Base-by-base conservation (phyloP, 2,888 invertebrate genomes). In the Bursaphelenchus okinawaensis region DNA sequence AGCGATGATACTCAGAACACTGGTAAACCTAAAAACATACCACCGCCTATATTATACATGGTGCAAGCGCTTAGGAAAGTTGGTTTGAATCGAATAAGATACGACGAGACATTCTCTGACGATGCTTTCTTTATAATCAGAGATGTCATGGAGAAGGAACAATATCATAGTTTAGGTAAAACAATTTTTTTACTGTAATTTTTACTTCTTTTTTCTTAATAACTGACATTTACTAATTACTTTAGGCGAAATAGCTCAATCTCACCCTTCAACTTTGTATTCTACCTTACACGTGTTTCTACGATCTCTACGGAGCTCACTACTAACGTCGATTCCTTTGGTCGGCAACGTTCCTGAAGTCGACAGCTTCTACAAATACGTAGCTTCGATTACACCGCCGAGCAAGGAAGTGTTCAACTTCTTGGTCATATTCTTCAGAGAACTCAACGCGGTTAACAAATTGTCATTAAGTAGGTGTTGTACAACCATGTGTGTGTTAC, bases 91-190 rank as follows among this genome's bases (percentile, higher is more conserved):
- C 1, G 67, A 60, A 31, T 65, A 26, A 52, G 9, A 7, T 68
- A 55, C 51, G 59, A 66, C 16, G 55, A 68, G 22, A 28, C 65
- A 4, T 68, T 68, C 9, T 65, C 65, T 1, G 65, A 65, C 22
- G 50, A 27, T 1, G 28, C 27, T 19, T 68, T 65, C 22, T 50
- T 27, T 28, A 27, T 23, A 29, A 65, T 65, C 23, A 24, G 65
- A 9, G 65, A 65, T 59, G 24, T 28, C 20, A 7, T 65, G 12
- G 65, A 65, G 27, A 55, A 65, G n/a, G 64, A 63, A 19, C 40
- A 29, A 12, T 61, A 51, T 23, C 22, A 12, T 27, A 67, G 67
- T 65, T 52, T 57, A 6, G 26, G 56, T 57, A 52, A 27, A 16
- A 28, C 16, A 3, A n/a, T 54, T 52, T 22, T 24, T 52, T 23